Conservation (phyloP, 2,113 vertebrate genomes). For the Saccopteryx bilineata region DNA sequence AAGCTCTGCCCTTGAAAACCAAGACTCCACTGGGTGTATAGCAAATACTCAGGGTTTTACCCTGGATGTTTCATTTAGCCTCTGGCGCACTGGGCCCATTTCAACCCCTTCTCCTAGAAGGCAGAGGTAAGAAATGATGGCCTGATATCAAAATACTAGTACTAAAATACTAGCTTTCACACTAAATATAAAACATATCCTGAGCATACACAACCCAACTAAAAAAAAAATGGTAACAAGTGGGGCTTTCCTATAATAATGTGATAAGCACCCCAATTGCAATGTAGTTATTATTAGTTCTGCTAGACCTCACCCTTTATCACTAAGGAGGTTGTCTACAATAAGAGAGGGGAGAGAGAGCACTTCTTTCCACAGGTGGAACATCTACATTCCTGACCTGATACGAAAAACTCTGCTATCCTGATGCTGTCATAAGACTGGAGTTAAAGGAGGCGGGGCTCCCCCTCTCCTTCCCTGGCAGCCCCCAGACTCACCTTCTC, state of each 20-base stretch:
- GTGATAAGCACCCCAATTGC: background rate
- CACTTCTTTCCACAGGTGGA: background rate
- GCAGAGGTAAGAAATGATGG: background rate
- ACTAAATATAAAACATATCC: background rate
- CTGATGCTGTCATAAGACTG: background rate
- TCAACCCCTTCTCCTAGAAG: background rate
- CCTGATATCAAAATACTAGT: background rate
- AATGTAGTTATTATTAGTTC: background rate
- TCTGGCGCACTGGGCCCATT: background rate
- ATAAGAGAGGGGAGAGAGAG: background rate
- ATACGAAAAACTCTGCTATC: background rate
- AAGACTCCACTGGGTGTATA: background rate
- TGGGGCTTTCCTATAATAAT: background rate
- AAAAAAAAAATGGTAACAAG: background rate
- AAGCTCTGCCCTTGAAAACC: background rate
- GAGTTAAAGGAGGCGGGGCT: background rate
- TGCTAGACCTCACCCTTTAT: background rate
- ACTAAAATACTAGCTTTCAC: background rate
- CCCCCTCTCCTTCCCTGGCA: background rate
- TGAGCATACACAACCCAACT: background rate
- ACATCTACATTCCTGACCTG: background rate
- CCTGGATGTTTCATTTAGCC: background rate
- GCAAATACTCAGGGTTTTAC: background rate
- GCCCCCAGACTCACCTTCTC: constrained; percentile 83
- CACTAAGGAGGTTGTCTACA: background rate